Evolutionary conservation across 2,113 vertebrate genomes (phyloP).

Genomic region (Mirounga angustirostris): DNA sequence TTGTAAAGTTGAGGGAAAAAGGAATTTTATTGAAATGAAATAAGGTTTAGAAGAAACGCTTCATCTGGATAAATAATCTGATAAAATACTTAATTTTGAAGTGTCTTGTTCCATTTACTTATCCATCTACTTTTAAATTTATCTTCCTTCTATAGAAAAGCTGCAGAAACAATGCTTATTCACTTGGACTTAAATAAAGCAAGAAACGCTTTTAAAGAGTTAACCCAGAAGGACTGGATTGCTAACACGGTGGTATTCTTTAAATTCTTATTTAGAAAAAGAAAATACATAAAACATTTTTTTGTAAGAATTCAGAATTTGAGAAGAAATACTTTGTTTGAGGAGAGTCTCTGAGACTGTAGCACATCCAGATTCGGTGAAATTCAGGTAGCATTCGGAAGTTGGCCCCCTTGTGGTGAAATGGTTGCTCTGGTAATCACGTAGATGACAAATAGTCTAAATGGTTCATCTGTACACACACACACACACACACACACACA

Average conservation of each 20-base stretch:
- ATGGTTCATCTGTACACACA: background rate
- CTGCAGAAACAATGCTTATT: background rate
- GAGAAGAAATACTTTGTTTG: background rate
- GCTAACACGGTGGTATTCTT: conserved; percentile 73
- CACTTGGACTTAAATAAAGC: conserved; percentile 79
- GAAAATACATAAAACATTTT: conserved; percentile 16
- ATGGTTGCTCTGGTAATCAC: background rate
- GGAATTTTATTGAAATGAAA: background rate
- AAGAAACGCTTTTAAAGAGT: conserved; percentile 75
- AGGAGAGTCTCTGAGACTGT: background rate
- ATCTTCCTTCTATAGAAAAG: conserved; percentile 54
- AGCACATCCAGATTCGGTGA: background rate
- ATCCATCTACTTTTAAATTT: background rate
- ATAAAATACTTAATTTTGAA: background rate
- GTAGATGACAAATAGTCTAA: background rate
- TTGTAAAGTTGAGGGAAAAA: background rate
- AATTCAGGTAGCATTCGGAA: background rate
- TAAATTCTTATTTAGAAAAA: conserved; percentile 26
- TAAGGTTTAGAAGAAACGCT: background rate
- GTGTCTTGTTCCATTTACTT: background rate
- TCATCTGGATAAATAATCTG: background rate
- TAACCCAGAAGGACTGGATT: conserved; percentile 81
- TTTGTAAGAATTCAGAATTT: conserved; percentile 47
- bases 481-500: background rate
- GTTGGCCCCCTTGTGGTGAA: background rate